Percentiles rank a stretch among this genome's conserved stretches.
Evolutionary conservation across 2,113 vertebrate species (phyloP).

Genomic region (Malurus melanocephalus): DNA sequence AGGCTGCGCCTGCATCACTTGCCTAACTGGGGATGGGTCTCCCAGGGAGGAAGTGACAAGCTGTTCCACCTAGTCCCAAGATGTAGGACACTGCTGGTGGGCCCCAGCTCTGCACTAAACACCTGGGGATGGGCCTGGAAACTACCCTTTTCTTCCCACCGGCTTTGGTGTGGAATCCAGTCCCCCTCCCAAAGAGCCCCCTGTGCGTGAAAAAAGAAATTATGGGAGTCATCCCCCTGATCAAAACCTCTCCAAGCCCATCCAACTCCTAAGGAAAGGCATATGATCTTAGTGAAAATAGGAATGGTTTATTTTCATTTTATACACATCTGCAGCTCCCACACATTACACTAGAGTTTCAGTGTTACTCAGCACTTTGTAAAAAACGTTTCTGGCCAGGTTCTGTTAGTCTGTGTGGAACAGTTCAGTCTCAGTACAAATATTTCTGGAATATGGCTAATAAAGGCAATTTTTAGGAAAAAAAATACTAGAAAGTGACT

Average conservation of each 20-base stretch:
- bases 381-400: no score
- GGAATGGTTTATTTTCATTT: no score
- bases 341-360: no score
- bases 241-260: no score
- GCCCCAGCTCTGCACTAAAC: fast-evolving
- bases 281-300: no score
- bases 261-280: no score
- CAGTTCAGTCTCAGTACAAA: not conserved
- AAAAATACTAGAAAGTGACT: not conserved
- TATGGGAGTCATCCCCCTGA: not conserved
- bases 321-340: no score
- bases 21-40: not conserved
- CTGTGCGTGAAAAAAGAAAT: not conserved
- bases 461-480: not conserved
- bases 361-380: no score
- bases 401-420: not conserved
- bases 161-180: not conserved
- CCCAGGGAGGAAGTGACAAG: not conserved
- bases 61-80: not conserved
- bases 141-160: not conserved
- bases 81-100: not conserved
- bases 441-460: not conserved
- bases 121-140: not conserved
- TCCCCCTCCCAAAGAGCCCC: not conserved
- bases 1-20: not conserved